Evolutionary conservation across 1,140 invertebrate species (phyloP).

Genomic region (Mesaphorura yosii): DNA sequence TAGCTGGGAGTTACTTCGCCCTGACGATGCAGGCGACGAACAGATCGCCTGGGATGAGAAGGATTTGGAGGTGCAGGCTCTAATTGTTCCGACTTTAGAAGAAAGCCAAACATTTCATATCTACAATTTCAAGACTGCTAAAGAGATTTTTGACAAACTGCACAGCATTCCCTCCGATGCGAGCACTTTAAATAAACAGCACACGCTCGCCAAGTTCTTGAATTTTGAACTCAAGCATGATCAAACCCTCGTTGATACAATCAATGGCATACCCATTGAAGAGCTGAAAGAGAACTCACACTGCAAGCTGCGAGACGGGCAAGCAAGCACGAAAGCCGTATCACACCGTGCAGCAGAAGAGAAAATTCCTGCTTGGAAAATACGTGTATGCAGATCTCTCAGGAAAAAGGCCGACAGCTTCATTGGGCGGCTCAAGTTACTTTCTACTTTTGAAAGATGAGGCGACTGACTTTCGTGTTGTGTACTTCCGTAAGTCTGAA

Average conservation of each 20-base stretch:
- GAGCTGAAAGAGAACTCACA: not conserved
- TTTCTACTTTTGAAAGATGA: constrained; percentile 39
- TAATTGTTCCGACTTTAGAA: constrained; percentile 30
- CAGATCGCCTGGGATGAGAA: constrained; percentile 22
- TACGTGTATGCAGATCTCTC: constrained; percentile 36
- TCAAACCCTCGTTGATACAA: not conserved
- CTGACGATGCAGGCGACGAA: not conserved
- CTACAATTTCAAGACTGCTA: constrained; percentile 32
- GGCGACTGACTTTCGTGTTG: constrained; percentile 33
- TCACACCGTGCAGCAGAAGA: constrained; percentile 7
- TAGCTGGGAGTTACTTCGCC: not conserved
- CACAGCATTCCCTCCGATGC: constrained; percentile 28
- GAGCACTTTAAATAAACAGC: constrained; percentile 10
- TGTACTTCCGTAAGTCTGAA: constrained; percentile 40
- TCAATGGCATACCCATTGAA: constrained; percentile 1
- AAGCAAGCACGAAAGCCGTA: constrained; percentile 15
- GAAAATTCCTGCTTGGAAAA: constrained; percentile 24
- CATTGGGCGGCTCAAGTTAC: constrained; percentile 33
- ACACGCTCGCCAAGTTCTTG: constrained; percentile 4
- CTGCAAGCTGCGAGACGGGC: constrained; percentile 9
- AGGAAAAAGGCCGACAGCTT: constrained; percentile 37
- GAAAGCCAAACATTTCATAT: constrained; percentile 30
- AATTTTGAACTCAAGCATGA: constrained; percentile 1
- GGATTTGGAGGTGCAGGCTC: constrained; percentile 28
- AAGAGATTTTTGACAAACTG: constrained; percentile 34